Percentiles rank a stretch among this genome's conserved stretches.
phyloP scores from a whole-genome alignment of 1,140 invertebrate species.

The Lethrus apterus region DNA sequence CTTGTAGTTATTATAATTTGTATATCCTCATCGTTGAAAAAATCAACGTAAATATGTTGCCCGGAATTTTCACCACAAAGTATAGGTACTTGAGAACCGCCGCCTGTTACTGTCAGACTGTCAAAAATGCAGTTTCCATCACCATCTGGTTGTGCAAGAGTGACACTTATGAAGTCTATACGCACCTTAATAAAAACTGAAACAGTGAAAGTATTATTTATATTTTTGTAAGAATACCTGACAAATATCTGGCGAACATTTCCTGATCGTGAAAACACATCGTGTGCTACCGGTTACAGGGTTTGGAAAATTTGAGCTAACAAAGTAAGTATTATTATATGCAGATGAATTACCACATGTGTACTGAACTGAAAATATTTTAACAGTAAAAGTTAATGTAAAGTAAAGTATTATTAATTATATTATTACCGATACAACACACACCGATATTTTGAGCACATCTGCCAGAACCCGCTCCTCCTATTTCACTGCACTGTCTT shows the following conservation, averaged over 20 bases:
- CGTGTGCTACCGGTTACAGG: slow-evolving; percentile 57
- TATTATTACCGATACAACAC: slow-evolving; percentile 71
- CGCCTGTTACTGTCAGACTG: slow-evolving; percentile 60
- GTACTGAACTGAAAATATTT: slow-evolving; percentile 56
- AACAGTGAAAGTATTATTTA: slow-evolving; percentile 10
- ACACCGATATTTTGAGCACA: slow-evolving; percentile 61
- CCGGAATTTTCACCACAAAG: slow-evolving; percentile 76
- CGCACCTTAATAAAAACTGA: slow-evolving; percentile 49
- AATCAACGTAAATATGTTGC: slow-evolving; percentile 74
- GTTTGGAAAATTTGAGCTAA: slow-evolving; percentile 62
- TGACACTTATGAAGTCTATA: slow-evolving; percentile 68
- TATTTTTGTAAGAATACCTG: slow-evolving; percentile 52
- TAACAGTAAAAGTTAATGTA: not conserved
- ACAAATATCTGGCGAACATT: slow-evolving; percentile 62
- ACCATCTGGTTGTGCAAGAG: slow-evolving; percentile 61
- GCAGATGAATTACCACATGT: slow-evolving; percentile 59
- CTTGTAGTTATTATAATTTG: slow-evolving; percentile 61
- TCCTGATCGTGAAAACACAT: slow-evolving; percentile 62
- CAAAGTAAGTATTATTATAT: slow-evolving; percentile 77
- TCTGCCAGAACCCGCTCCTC: slow-evolving; percentile 58
- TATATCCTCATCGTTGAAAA: slow-evolving; percentile 58
- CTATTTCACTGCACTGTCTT: slow-evolving; percentile 62
- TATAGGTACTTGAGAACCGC: slow-evolving; percentile 54
- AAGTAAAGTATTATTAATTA: not conserved
- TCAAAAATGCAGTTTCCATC: slow-evolving; percentile 66